Base-by-base conservation (phyloP, 2,113 vertebrate genomes). In the Pterocles burchelli region DNA sequence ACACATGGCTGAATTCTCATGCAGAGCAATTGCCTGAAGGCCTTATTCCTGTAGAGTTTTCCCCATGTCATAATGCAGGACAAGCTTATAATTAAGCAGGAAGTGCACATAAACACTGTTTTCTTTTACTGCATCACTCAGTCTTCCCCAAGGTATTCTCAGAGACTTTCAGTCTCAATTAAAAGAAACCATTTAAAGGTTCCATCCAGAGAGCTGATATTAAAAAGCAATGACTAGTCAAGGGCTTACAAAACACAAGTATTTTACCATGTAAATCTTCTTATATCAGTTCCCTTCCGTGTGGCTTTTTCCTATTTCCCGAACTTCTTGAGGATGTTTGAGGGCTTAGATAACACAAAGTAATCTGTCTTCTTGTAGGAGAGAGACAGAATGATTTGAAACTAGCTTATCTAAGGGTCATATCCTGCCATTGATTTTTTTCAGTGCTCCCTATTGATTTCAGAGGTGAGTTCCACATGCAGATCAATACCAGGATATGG, bases 361-460 rank as follows among this genome's bases (percentile, higher is more conserved):
- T 34, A 93, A 92, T 57, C 65, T 61, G 85, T 81, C 68, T 38
- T 75, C 71, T 70, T 41, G 22, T 15, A 78, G 57, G 4, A 74
- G 28, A 68, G 58, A 85, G 66, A 58, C 61, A 73, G 79, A 95
- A 70, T 58, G 28, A 81, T 95, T 94, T 91, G 78, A 74, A 93
- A 90, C 36, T 4, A 3, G 36, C 52, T 96, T 94, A 94, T 96
- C 89, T 93, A 46, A n/a, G 65, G 88, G 92, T 96, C 90, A 88
- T 81, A 96, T 96, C 95, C 92, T 97, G 93, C 54, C 73, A 97
- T 92, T 96, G 90, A 96, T 93, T 95, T 95, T 83, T 95, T 92
- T 61, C 77, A 76, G 71, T 43, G 62, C 62, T 95, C 67, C 75
- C 84, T 71, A 94, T 94, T 94, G 93, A 97, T 95, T 95, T 54